Evolutionary conservation across 2,113 vertebrate genomes (phyloP).

Genomic region (Psophia crepitans): DNA sequence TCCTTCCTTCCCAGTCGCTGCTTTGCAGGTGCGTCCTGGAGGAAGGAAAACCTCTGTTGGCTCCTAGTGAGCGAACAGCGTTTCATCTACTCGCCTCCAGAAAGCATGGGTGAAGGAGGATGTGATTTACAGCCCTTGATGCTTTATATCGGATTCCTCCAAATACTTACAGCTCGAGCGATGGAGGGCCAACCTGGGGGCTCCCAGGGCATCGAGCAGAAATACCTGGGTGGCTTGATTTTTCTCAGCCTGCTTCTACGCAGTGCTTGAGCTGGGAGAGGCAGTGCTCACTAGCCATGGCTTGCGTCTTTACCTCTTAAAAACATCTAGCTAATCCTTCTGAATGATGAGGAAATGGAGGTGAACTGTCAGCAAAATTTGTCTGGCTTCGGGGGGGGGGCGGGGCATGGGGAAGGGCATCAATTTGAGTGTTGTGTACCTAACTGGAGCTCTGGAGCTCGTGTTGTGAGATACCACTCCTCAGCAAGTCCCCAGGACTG

Average conservation of each 20-base stretch:
- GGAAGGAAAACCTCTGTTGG: neutral
- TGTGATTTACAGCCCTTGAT: neutral
- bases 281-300: neutral
- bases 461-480: neutral
- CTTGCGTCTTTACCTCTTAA: neutral
- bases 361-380: neutral
- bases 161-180: neutral
- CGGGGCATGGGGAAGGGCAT: neutral
- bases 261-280: neutral
- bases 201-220: neutral
- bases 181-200: neutral
- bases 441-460: neutral
- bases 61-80: neutral
- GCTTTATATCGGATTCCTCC: neutral
- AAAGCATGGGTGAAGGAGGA: neutral
- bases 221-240: neutral
- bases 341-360: neutral
- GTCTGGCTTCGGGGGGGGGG: neutral
- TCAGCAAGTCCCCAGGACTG: neutral
- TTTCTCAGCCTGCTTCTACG: neutral
- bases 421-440: neutral
- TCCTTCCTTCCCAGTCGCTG: neutral
- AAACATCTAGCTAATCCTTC: neutral
- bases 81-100: neutral
- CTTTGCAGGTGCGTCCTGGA: neutral